These are phyloP conservation scores for Hipparchia sbordonii DNA, from an alignment of 2,888 invertebrate genomes.

Conservation along the genomic window DNA sequence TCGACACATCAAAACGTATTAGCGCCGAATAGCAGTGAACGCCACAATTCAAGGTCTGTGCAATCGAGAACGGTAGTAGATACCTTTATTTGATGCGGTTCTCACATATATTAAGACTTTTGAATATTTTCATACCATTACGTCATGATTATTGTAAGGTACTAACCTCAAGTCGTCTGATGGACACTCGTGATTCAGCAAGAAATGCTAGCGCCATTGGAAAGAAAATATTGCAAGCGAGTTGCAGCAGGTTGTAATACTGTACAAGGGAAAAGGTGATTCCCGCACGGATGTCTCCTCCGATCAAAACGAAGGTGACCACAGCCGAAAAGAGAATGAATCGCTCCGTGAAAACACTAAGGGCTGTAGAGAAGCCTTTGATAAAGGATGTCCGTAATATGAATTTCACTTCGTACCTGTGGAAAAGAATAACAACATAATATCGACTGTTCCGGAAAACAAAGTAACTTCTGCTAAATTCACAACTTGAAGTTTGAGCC, in stretches of 20 bases:
- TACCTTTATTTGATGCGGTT: background rate
- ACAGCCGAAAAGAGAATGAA: conserved; percentile 91
- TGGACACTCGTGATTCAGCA: conserved; percentile 85
- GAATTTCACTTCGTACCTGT: conserved; percentile 87
- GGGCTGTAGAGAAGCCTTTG: conserved; percentile 84
- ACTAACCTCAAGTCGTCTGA: conserved; percentile 84
- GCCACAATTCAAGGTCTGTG: background rate
- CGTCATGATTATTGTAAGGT: background rate
- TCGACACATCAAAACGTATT: too few relatives aligned
- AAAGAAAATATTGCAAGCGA: conserved; percentile 85
- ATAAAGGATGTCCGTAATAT: conserved; percentile 86
- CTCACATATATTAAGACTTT: background rate
- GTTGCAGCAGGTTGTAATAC: conserved; percentile 89
- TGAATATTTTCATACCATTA: too few relatives aligned
- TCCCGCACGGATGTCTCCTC: conserved; percentile 83
- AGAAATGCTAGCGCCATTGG: conserved; percentile 83
- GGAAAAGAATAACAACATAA: conserved; percentile 35
- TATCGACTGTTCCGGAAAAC: too few relatives aligned
- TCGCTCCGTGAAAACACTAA: conserved; percentile 92
- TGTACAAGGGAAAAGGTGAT: conserved; percentile 90
- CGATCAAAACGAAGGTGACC: conserved; percentile 87
- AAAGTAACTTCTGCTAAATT: too few relatives aligned
- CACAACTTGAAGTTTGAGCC: too few relatives aligned
- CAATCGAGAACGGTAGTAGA: background rate
- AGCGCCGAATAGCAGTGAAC: background rate